Base-by-base conservation (phyloP, 2,888 invertebrate genomes). In the Nasonovia ribisnigri region DNA sequence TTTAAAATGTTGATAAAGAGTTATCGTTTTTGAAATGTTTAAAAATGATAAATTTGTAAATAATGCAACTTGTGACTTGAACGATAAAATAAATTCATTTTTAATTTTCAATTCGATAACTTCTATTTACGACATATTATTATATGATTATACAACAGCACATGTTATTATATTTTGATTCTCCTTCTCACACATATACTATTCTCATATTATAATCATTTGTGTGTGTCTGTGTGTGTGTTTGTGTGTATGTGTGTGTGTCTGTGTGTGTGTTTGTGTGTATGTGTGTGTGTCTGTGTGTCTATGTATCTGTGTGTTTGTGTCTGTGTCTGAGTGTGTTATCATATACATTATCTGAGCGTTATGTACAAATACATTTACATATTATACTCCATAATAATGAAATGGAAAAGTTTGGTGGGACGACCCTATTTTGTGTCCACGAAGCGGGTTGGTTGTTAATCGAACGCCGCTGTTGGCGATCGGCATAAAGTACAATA, bases 381-480 rank as follows among this genome's bases (percentile, higher is more conserved):
- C 77, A 77, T 77, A 77, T 77, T 42, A 77, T 6, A 36, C 77
- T 36, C 13, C 20, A 36, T 24, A 86, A 29, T 86, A 86, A 86
- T n/a, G 86, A 48, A 86, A 86, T 86, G 86, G 86, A n/a, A 46
- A 86, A 29, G 46, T 86, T 86, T 86, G 29, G 16, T 29, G 43
- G 46, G 46, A 86, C 86, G 86, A 86, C 86, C 86, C 86, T 43
- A 26, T 57, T 86, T 43, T 46, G 86, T 29, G 29, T 86, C 43
- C 84, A 1, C 84, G 84, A 1, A 60, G 42, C 42, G 84, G 84
- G 84, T 29, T 29, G n/a, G n/a, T 46, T 29, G 29, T 86, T 86
- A 86, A 86, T 86, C 86, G 86, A 86, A 86, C 86, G 8, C 29
- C 29, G 46, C 46, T 46, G 86, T 43, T 84, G 84, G 36, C 77